Base-by-base conservation (phyloP, 2,888 invertebrate species). In the Agrochola lychnidis region DNA sequence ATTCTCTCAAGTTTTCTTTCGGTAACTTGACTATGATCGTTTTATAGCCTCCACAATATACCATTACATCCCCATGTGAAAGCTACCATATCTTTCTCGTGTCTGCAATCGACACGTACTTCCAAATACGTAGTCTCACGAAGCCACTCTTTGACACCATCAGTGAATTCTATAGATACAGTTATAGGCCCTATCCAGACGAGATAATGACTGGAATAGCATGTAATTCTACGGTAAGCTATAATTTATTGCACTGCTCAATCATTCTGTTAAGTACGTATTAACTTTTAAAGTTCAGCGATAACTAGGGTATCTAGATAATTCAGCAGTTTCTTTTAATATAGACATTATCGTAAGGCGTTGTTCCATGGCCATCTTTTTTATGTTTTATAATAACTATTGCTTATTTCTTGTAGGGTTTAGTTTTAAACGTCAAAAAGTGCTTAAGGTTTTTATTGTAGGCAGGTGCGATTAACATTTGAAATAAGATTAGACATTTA, bases 1-100 rank as follows among this genome's bases (percentile, higher is more conserved):
- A 76, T 53, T 82, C 86, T 77, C 79, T 73, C 56, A 36, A 75
- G 40, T 75, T 69, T 83, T 79, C 70, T 78, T 69, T 71, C 25
- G 40, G 12, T 72, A 70, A 73, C 68, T 73, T 48, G 71, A 53
- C 42, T 73, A 59, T 70, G 72, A 83, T 63, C 66, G 72, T 72
- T 86, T 79, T 83, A 86, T 86, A 42, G 79, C 73, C 68, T 48
- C 59, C 70, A 40, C 56, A 80, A 36, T 75, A 25, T 66, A 79
- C 70, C n/a, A 88, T 88, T 81, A 88, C 73, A 87, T 75, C 79
- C 79, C 63, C 59, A 64, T 75, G 89, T 78, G 89, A 87, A 87
- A 88, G 87, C 79, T 81, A 61, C 70, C 68, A 69, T 61, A 71
- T 82, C 82, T 64, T 53, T 70, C n/a, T 63, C 82, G 62, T 76